phyloP scores from a whole-genome alignment of 2,797 vertebrate genomes.

The Poecilia velifera region DNA sequence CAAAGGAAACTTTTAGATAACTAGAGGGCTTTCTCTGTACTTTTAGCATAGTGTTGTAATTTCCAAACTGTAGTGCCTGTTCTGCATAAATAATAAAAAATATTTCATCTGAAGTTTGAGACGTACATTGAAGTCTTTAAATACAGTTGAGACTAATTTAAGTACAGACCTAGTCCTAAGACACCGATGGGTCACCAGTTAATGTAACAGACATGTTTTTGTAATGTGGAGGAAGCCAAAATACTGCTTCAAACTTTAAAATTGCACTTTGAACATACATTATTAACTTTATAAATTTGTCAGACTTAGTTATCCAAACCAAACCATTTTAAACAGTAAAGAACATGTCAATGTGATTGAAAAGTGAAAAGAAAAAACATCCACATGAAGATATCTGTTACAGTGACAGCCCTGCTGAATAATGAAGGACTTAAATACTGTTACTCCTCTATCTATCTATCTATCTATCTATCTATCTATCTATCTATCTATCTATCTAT shows the following conservation, averaged over 20 bases:
- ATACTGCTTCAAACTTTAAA: not conserved
- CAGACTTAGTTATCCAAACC: no score
- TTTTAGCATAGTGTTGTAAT: slow-evolving; percentile 73
- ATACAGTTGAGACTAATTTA: not conserved
- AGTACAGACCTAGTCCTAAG: not conserved
- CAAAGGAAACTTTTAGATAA: slow-evolving; percentile 35
- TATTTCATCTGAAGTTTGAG: slow-evolving; percentile 49
- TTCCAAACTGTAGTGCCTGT: slow-evolving; percentile 79
- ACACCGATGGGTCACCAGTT: not conserved
- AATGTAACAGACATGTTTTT: not conserved
- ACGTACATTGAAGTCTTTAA: not conserved
- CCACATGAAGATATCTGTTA: not conserved
- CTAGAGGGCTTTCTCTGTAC: slow-evolving; percentile 37
- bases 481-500: no score
- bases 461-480: no score
- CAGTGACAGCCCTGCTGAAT: no score
- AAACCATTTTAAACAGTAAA: not conserved
- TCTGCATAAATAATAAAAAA: slow-evolving; percentile 72
- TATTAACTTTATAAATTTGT: not conserved
- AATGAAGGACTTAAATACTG: not conserved
- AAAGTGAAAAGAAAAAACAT: not conserved
- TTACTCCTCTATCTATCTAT: not conserved
- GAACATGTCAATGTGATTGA: not conserved
- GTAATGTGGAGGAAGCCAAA: not conserved
- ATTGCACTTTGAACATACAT: not conserved